phyloP scores from a whole-genome alignment of 2,888 invertebrate species.

The Priapulus caudatus region DNA sequence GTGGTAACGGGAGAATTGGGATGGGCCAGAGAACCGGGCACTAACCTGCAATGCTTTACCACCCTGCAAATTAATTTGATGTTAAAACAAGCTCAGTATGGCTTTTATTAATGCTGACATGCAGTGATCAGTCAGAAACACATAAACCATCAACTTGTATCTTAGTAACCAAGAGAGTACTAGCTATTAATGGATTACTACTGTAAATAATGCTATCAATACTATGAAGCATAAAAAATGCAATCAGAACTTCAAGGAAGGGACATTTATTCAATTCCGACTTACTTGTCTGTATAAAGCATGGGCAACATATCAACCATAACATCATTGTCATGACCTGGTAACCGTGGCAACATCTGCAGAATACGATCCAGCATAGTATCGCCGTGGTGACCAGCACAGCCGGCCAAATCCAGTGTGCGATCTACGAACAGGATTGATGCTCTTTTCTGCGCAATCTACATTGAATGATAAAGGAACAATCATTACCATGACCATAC shows the following conservation, averaged over 20 bases:
- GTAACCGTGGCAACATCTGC: constrained; percentile 48
- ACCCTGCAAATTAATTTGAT: too few relatives aligned
- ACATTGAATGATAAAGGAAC: constrained; percentile 5
- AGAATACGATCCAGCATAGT: constrained; percentile 51
- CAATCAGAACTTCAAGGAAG: too few relatives aligned
- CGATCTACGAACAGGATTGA: constrained; percentile 47
- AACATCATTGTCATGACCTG: constrained; percentile 52
- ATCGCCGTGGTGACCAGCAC: constrained; percentile 49
- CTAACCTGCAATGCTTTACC: too few relatives aligned
- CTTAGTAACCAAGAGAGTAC: neutral
- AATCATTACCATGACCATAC: neutral
- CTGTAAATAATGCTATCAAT: too few relatives aligned
- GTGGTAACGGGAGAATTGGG: too few relatives aligned
- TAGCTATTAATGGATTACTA: too few relatives aligned
- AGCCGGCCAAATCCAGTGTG: constrained; percentile 51
- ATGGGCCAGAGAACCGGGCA: too few relatives aligned
- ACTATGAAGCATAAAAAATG: too few relatives aligned
- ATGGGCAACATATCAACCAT: constrained; percentile 53
- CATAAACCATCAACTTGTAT: too few relatives aligned
- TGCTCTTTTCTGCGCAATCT: constrained; percentile 32
- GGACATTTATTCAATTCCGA: constrained; percentile 22
- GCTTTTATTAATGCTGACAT: too few relatives aligned
- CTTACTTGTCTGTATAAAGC: constrained; percentile 44
- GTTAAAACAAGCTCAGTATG: too few relatives aligned
- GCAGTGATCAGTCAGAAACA: too few relatives aligned